These are phyloP conservation scores for Clanis bilineata DNA, from an alignment of 2,888 invertebrate genomes.

Conservation along the genomic window DNA sequence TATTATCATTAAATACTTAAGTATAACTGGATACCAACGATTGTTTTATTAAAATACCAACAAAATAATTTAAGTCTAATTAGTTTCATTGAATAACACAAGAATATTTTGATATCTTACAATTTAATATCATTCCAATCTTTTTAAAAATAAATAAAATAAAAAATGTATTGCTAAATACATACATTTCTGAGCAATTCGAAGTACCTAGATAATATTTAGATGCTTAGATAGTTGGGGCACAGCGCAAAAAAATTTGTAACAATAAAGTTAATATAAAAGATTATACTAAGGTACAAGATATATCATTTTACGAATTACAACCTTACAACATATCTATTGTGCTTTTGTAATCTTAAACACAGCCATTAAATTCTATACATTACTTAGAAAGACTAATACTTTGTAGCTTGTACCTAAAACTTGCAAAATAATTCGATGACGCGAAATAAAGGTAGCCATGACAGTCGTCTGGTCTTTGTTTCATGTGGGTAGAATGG, in stretches of 20 bases:
- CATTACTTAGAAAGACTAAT: conserved; percentile 40
- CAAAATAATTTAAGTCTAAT: not conserved
- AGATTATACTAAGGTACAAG: conserved; percentile 28
- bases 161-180: too few relatives aligned
- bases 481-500: too few relatives aligned
- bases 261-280: not conserved
- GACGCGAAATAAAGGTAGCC: conserved; percentile 2
- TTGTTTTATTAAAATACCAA: conserved; percentile 18
- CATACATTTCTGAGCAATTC: too few relatives aligned
- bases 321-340: conserved; percentile 58
- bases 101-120: not conserved
- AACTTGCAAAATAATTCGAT: not conserved
- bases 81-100: not conserved
- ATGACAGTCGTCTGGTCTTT: too few relatives aligned
- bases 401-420: conserved; percentile 7
- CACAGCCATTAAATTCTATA: conserved; percentile 77
- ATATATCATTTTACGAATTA: conserved; percentile 47
- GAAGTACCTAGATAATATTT: not conserved
- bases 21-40: not conserved
- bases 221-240: not conserved
- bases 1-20: conserved; percentile 13
- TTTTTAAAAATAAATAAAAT: too few relatives aligned
- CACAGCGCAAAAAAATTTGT: not conserved
- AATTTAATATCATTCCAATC: not conserved
- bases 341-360: conserved; percentile 70